Evolutionary conservation across 2,113 vertebrate genomes (phyloP).

Genomic region (Manacus vitellinus): DNA sequence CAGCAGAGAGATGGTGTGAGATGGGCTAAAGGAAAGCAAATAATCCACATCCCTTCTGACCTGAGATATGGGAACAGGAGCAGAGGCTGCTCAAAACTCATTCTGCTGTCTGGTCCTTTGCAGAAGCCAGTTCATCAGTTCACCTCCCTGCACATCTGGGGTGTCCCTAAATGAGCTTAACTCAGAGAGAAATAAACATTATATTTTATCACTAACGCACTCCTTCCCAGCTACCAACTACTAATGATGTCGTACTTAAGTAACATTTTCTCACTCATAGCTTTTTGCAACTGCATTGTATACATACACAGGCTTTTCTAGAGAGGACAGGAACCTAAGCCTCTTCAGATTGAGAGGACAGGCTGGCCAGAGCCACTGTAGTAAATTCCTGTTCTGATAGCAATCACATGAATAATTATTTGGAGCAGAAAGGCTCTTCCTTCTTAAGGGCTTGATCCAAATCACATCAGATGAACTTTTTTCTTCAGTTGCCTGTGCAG

Average conservation of each 20-base stretch:
- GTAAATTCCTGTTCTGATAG: not conserved
- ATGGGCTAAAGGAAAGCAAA: not conserved
- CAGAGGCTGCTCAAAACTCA: not conserved
- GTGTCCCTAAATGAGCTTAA: not conserved
- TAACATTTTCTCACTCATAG: not conserved
- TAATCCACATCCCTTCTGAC: not conserved
- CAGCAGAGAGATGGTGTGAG: not conserved
- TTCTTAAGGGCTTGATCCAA: slow-evolving; percentile 7
- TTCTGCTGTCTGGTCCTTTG: not conserved
- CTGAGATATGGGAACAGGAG: not conserved
- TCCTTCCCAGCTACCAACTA: not conserved
- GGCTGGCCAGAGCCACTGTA: not conserved
- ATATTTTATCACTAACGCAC: not conserved
- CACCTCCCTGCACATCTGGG: not conserved
- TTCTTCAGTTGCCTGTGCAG: not conserved
- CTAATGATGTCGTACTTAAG: not conserved
- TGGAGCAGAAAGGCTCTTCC: not conserved
- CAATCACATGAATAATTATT: not conserved
- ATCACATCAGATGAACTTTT: not conserved
- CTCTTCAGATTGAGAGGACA: not conserved
- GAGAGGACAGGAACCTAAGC: not conserved
- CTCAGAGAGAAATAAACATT: not conserved
- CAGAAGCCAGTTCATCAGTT: not conserved
- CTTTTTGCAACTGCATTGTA: not conserved
- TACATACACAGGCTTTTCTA: not conserved